Base-by-base conservation (phyloP, 2,888 invertebrate genomes). In the Lymantria monacha region DNA sequence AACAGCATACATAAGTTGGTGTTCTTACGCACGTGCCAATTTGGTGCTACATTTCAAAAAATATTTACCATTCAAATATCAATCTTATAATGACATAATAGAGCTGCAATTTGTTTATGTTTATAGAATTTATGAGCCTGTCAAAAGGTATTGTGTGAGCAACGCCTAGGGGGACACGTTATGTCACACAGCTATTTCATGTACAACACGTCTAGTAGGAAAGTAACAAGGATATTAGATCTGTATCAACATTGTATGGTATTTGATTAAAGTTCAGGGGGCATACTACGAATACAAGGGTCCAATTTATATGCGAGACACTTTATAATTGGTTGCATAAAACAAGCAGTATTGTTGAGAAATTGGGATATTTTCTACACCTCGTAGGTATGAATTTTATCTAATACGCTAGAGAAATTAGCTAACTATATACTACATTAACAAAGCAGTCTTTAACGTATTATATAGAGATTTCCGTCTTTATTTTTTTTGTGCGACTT, bases 151-250 rank as follows among this genome's bases (percentile, higher is more conserved):
- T 81, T 81, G 80, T 80, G 73, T 77, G 75, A 79, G 77, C 69
- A 76, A 72, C 79, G 88, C 88, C 85, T 66, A 61, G 73, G 83
- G 88, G 80, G 85, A 87, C 86, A 81, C 61, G 80, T 79, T 81
- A 79, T 83, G 83, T 85, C 86, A 85, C 81, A 83, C 67, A 80
- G 77, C 72, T 79, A 83, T 85, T 85, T 83, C 84, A 78, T 78
- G 74, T 81, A 81, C 76, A 81, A 83, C 79, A 83, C 72, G 81
- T 81, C 74, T 71, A 66, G 76, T 79, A 80, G 77, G 79, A 81
- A 82, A 83, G 82, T 81, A 82, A 88, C 86, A 85, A 87, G 87
- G 87, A 88, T 88, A 87, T 84, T 66, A 85, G 87, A 89, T 88
- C 71, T 58, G 73, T 79, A 88, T 89, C 88, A 33, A 64, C 63